Conservation (phyloP, 92 coral and sea anemone species). For the Epizoanthus scotinus region DNA sequence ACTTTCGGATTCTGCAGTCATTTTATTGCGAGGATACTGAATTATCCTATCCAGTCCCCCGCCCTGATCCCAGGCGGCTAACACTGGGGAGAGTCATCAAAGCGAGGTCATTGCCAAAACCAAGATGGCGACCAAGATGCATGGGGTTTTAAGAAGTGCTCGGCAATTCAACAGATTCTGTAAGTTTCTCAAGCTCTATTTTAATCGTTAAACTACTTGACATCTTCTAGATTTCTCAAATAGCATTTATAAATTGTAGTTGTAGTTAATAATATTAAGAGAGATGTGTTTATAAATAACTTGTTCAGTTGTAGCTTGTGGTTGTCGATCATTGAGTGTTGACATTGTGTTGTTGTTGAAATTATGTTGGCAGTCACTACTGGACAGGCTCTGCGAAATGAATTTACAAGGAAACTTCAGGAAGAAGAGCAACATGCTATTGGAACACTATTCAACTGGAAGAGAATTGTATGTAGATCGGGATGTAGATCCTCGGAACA, state of each 20-base stretch:
- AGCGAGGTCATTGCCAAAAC: conserved; percentile 24
- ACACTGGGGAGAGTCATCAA: conserved; percentile 11
- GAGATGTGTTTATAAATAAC: neutral
- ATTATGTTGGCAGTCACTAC: conserved; percentile 41
- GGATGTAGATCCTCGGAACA: too few relatives aligned
- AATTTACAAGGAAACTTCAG: conserved; percentile 35
- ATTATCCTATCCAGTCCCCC: too few relatives aligned
- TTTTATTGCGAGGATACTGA: too few relatives aligned
- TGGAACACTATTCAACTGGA: conserved; percentile 62
- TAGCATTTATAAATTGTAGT: neutral
- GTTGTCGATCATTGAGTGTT: too few relatives aligned
- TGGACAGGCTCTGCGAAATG: conserved; percentile 36
- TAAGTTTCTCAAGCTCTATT: conserved; percentile 24
- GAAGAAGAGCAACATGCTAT: conserved; percentile 65
- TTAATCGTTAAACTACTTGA: too few relatives aligned
- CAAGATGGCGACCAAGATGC: conserved; percentile 66
- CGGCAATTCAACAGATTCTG: conserved; percentile 52
- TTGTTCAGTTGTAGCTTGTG: neutral
- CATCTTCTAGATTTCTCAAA: neutral
- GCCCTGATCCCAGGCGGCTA: too few relatives aligned
- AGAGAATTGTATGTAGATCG: conserved; percentile 54
- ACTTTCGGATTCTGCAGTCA: too few relatives aligned
- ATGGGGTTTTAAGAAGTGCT: conserved; percentile 32
- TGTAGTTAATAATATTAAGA: neutral
- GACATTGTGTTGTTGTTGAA: neutral